phyloP scores from a whole-genome alignment of 2,888 invertebrate genomes.

The Lampropteryx suffumata region DNA sequence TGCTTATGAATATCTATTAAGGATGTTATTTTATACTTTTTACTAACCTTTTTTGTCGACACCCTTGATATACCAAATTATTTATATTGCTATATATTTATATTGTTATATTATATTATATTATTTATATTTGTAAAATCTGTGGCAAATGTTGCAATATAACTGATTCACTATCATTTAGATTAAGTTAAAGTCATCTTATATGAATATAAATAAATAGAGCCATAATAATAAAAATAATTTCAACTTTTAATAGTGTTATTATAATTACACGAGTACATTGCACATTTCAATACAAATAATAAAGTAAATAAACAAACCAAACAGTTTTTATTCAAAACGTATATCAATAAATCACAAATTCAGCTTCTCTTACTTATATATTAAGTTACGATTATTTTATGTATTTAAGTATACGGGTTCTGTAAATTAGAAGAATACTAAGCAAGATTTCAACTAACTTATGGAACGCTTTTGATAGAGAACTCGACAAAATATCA shows the following conservation, averaged over 20 bases:
- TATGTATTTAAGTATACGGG: too few relatives aligned
- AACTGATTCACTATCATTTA: too few relatives aligned
- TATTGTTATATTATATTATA: too few relatives aligned
- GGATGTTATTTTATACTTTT: too few relatives aligned
- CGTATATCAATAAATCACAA: conserved; percentile 36
- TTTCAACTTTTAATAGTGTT: conserved; percentile 20
- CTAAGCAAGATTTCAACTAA: not conserved
- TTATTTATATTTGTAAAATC: too few relatives aligned
- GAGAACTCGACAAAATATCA: not conserved
- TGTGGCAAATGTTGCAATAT: too few relatives aligned
- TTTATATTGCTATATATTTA: too few relatives aligned
- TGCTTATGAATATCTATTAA: too few relatives aligned
- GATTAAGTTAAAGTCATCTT: too few relatives aligned
- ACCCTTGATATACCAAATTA: too few relatives aligned
- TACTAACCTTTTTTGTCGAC: too few relatives aligned
- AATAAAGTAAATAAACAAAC: conserved; percentile 1
- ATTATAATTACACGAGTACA: conserved; percentile 10
- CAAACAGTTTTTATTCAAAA: conserved; percentile 6
- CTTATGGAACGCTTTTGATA: conserved; percentile 3
- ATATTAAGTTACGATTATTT: conserved; percentile 14
- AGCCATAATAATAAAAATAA: conserved; percentile 5
- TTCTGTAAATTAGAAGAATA: not conserved
- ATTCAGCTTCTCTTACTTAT: conserved; percentile 37
- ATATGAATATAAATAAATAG: not conserved
- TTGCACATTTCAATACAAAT: conserved; percentile 12